phyloP scores from a whole-genome alignment of 2,797 vertebrate genomes.

The Cyclopterus lumpus region DNA sequence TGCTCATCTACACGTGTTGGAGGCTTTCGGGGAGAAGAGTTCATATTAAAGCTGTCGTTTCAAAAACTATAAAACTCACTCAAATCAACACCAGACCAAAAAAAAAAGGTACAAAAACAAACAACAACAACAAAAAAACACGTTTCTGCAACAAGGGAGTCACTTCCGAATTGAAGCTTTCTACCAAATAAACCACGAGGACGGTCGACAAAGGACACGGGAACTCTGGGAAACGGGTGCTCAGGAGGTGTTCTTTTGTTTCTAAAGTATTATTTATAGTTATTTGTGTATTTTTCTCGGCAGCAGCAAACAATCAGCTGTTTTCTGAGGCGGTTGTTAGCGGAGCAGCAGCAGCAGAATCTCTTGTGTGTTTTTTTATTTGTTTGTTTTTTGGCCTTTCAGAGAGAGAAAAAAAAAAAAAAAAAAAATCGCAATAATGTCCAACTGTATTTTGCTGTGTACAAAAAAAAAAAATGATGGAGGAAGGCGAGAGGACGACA shows the following conservation, averaged over 20 bases:
- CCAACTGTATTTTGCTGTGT: conserved; percentile 66
- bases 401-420: conserved; percentile 54
- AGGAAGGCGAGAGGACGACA: not conserved
- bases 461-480: conserved; percentile 68
- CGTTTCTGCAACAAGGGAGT: conserved; percentile 33
- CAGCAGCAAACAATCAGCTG: conserved; percentile 64
- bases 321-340: conserved; percentile 34
- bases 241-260: conserved; percentile 49
- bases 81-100: not conserved
- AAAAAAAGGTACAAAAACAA: too few relatives aligned
- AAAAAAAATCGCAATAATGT: conserved; percentile 77
- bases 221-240: conserved; percentile 54
- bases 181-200: conserved; percentile 61
- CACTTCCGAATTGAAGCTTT: conserved; percentile 62
- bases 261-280: conserved; percentile 36
- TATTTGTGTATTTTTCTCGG: conserved; percentile 28
- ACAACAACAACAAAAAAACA: not conserved
- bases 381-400: conserved; percentile 63
- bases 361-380: conserved; percentile 27
- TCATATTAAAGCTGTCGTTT: conserved; percentile 24
- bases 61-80: conserved; percentile 19
- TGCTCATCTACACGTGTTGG: conserved; percentile 53
- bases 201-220: conserved; percentile 21
- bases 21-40: conserved; percentile 60
- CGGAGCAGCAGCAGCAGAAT: conserved; percentile 33